These are phyloP conservation scores for Orientallactaga bullata DNA, from an alignment of 2,113 vertebrate genomes.

Conservation along the genomic window DNA sequence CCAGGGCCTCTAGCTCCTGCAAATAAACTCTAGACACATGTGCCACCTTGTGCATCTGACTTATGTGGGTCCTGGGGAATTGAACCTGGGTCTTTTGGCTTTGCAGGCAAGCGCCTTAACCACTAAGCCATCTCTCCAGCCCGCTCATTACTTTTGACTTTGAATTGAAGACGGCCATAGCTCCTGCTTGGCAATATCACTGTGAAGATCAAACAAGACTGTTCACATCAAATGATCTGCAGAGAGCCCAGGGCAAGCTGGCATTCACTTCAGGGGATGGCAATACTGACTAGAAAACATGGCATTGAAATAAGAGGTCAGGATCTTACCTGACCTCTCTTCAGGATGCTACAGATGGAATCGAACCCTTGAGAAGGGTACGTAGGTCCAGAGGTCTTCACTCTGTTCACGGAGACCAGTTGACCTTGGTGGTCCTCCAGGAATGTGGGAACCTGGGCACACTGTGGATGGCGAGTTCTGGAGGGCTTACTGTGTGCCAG, in stretches of 20 bases:
- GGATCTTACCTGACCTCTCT: neutral
- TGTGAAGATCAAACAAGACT: rapidly evolving
- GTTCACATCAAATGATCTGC: rapidly evolving
- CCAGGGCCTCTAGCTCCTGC: no score
- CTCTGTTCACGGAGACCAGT: neutral
- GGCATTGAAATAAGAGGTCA: neutral
- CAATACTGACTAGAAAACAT: neutral
- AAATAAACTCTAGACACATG: no score
- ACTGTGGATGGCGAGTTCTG: neutral
- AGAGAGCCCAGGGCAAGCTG: neutral
- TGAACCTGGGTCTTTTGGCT: no score
- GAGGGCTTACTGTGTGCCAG: rapidly evolving
- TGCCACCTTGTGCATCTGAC: no score
- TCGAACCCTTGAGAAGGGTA: rapidly evolving
- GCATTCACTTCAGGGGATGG: rapidly evolving
- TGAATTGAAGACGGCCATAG: neutral
- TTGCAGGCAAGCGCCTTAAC: no score
- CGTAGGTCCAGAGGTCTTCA: neutral
- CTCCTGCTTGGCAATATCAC: neutral
- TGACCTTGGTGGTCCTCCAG: neutral
- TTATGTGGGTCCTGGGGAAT: no score
- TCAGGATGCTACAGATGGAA: neutral
- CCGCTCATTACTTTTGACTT: neutral
- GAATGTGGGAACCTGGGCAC: neutral
- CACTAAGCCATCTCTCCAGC: no score